Evolutionary conservation across 2,797 vertebrate species (phyloP).

Genomic region (Micropoecilia bifurca): DNA sequence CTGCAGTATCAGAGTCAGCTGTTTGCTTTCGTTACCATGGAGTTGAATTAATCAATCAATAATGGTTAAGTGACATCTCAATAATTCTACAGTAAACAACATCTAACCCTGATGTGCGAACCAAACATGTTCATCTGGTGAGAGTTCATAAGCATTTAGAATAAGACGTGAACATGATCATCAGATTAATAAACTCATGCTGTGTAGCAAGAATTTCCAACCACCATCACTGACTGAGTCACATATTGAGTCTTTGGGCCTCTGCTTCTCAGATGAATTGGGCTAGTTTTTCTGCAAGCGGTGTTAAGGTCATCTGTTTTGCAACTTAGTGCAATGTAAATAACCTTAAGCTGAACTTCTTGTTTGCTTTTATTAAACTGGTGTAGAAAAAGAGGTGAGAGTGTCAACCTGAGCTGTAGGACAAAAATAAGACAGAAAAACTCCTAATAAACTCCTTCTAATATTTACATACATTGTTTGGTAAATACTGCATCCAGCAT

Average conservation of each 20-base stretch:
- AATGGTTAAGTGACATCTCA: not conserved
- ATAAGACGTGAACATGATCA: too few species aligned
- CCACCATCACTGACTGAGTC: too few species aligned
- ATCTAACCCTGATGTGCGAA: too few species aligned
- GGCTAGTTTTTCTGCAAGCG: not conserved
- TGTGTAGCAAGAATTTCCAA: too few species aligned
- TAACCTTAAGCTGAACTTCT: not conserved
- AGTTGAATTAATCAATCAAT: not conserved
- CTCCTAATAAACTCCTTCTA: not conserved
- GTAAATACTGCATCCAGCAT: not conserved
- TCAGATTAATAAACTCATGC: too few species aligned
- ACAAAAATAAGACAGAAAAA: not conserved
- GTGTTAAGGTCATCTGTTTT: not conserved
- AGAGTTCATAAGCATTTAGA: too few species aligned
- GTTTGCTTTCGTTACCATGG: not conserved
- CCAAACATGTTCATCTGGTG: too few species aligned
- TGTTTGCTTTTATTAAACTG: not conserved
- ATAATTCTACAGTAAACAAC: too few species aligned
- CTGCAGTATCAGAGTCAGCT: not conserved
- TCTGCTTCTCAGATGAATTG: not conserved
- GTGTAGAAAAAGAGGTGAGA: not conserved
- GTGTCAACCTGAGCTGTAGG: not conserved
- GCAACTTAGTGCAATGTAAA: not conserved
- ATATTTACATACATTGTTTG: not conserved
- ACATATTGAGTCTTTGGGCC: too few species aligned